Evolutionary conservation across 2,888 invertebrate genomes (phyloP), one percentile per base, ranked within the genome.

Genomic region (Cyclophora punctaria): DNA sequence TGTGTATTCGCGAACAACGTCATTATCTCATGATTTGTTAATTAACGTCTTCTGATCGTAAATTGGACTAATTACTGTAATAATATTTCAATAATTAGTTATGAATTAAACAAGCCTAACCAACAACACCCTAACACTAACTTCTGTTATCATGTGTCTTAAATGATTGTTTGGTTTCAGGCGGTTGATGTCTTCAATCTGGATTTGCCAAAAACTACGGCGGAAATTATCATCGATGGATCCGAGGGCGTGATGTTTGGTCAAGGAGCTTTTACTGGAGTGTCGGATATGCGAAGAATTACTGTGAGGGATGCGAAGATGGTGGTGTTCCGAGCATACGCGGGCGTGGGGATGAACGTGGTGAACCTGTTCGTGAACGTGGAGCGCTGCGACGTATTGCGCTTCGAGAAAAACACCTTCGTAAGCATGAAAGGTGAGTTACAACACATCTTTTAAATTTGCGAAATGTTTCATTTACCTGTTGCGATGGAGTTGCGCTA

Each of bases 351-450:
- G 66, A 75, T 92, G 48, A 90, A 89, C 63, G 89, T 91, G 4
- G 82, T 91, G 55, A 90, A 89, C 76, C 88, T 92, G 42, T 84
- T 90, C 51, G 79, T 93, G 52, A 90, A 92, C 64, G 88, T 93
- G 46, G 80, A 89, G 53, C 83, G 90, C 64, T 92, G 92, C 75
- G 89, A 90, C 62, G 75, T 84, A 48, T 82, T 93, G 45, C 78
- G 89, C 7, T 83, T 94, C 51, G 92, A 93, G 73, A 90, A 90
- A 58, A 89, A 86, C 56, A 90, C 93, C 34, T 93, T 93, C 70
- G 88, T 86, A 63, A 90, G 90, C 56, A 89, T 91, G 52, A 89
- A 90, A 77, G 91, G 89, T 89, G 69, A 69, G 66, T 20, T 45
- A 48, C 41, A 48, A 45, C 4, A 53, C 49, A 46, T 42, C 35